Evolutionary conservation across 1,140 invertebrate genomes (phyloP).

Genomic region (Frieseomelitta varia): DNA sequence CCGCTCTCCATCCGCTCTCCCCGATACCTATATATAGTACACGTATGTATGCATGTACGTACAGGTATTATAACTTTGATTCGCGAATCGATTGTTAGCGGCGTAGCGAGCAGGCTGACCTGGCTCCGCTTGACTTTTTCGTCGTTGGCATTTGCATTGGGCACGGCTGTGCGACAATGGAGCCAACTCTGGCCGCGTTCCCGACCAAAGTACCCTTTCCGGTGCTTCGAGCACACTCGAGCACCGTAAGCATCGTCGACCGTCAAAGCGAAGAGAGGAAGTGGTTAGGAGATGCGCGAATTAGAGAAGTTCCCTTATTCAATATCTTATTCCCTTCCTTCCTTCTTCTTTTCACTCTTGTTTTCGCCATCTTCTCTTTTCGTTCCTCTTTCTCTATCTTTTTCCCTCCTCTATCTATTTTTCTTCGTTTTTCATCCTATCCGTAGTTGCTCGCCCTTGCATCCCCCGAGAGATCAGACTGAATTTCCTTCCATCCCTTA

Average conservation of each 20-base stretch:
- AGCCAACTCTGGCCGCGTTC: constrained; percentile 56
- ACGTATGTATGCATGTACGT: too few species aligned
- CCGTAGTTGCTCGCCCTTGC: background rate
- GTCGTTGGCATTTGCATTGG: constrained; percentile 55
- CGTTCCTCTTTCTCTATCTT: too few species aligned
- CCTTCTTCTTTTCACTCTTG: background rate
- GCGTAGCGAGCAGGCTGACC: too few species aligned
- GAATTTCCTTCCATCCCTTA: constrained; percentile 4
- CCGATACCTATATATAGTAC: too few species aligned
- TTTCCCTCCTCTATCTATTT: background rate
- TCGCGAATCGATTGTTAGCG: constrained; percentile 63
- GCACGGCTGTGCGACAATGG: constrained; percentile 22
- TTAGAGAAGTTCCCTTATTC: constrained; percentile 46
- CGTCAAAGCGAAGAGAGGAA: constrained; percentile 37
- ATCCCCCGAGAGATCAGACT: background rate
- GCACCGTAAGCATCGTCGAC: constrained; percentile 61
- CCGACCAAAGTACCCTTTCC: constrained; percentile 63
- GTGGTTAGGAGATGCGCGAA: constrained; percentile 63
- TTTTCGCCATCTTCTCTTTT: background rate
- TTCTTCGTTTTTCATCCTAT: background rate
- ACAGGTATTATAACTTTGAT: constrained; percentile 52
- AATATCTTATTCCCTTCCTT: constrained; percentile 1
- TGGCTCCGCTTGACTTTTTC: constrained; percentile 22
- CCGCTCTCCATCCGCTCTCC: too few species aligned
- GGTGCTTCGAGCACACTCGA: constrained; percentile 46